Base-by-base conservation (phyloP, 2,888 invertebrate species). In the Orthosia gracilis region DNA sequence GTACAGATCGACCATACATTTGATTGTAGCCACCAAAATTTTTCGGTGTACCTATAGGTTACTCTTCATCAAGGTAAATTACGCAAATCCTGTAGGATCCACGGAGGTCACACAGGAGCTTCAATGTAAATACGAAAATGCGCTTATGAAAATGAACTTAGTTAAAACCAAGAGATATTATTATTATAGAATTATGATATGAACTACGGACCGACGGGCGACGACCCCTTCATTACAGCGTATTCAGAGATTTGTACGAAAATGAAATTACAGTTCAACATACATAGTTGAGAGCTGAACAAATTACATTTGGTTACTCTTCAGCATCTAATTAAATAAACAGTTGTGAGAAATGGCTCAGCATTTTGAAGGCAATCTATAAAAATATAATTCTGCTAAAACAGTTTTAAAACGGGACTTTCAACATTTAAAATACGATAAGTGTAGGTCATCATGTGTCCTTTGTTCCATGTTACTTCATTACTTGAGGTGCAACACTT, bases 231-330 rank as follows among this genome's bases (percentile, higher is more conserved):
- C 49, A 74, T 74, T 80, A 67, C 11, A 15, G 18, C 9, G 21
- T 64, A 80, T 80, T 80, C 80, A 75, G 40, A 26, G 26, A 21
- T 78, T 54, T 75, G 47, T 47, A 58, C 49, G 26, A 18, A 74
- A 80, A 66, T 49, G 0, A 52, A 57, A 73, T 80, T 73, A 72
- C 12, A 13, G 15, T 63, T 63, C 47, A 52, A 45, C 40, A 7
- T 47, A 54, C 62, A 49, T 65, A 47, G 31, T 54, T 65, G 13
- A 12, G 49, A 52, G 40, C 11, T n/a, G 23, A 66, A 23, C 17
- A n/a, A 72, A 23, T 57, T 59, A 18, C 50, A n/a, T 31, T 72
- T 23, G n/a, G n/a, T 26, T 45, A 17, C 17, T 40, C n/a, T 40
- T 47, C 23, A 31, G 18, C 23, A 21, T 75, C 2, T 26, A 2